Evolutionary conservation across 2,797 vertebrate species (phyloP).

Genomic region (Paedocypris micromegethes): DNA sequence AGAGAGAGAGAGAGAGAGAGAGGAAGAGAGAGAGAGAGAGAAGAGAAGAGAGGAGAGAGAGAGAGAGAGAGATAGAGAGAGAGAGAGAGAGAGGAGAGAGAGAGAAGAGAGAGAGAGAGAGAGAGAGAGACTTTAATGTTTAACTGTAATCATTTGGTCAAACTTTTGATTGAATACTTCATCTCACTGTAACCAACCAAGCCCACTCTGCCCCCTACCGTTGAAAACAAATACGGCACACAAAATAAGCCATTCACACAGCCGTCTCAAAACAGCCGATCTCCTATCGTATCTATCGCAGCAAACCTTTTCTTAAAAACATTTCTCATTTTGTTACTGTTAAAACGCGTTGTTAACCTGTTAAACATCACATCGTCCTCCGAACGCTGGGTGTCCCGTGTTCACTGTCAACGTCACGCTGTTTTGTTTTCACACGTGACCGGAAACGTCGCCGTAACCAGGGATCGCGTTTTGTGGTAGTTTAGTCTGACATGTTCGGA

Average conservation of each 20-base stretch:
- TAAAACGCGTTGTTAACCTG: not conserved
- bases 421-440: conserved; percentile 69
- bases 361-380: conserved; percentile 19
- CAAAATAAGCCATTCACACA: no score
- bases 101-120: no score
- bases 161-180: not conserved
- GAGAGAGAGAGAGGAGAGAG: no score
- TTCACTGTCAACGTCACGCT: not conserved
- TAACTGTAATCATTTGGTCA: not conserved
- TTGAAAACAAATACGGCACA: conserved; percentile 19
- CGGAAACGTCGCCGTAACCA: conserved; percentile 52
- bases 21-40: no score
- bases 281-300: not conserved
- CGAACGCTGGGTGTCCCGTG: conserved; percentile 46
- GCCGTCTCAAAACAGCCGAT: not conserved
- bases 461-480: conserved; percentile 48
- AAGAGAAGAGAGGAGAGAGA: no score
- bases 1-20: no score
- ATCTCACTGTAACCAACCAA: not conserved
- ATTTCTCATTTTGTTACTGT: not conserved
- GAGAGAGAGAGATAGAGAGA: no score
- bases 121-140: no score
- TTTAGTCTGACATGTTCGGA: conserved; percentile 37
- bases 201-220: conserved; percentile 18
- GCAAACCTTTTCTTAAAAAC: not conserved